Conservation (phyloP, 2,113 vertebrate genomes). For the Pipra filicauda region DNA sequence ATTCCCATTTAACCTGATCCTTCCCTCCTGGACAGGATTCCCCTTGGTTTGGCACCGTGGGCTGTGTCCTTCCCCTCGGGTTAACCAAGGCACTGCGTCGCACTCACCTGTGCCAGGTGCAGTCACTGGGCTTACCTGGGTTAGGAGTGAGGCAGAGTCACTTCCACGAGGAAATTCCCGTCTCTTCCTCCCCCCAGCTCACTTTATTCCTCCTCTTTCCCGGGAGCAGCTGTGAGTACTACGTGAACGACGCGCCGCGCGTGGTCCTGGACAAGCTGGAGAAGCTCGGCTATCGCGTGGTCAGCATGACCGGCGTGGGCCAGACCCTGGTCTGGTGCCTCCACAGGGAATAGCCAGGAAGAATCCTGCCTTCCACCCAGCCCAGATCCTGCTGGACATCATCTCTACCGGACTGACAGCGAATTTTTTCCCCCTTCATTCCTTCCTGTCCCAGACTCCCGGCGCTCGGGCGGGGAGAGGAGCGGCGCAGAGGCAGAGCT, state of each 20-base stretch:
- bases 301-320: slow-evolving; percentile 94
- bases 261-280: slow-evolving; percentile 95
- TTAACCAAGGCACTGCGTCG: not conserved
- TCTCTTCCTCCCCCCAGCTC: not conserved
- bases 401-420: not conserved
- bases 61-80: not conserved
- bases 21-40: not conserved
- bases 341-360: slow-evolving; percentile 78
- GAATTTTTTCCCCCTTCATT: not conserved
- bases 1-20: not conserved
- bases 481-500: rapidly evolving
- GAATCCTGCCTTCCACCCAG: rapidly evolving
- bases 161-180: not conserved
- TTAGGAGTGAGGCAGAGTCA: not conserved
- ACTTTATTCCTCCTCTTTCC: not conserved
- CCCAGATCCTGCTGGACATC: not conserved
- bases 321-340: slow-evolving; percentile 98
- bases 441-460: not conserved
- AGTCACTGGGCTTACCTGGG: rapidly evolving
- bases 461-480: not conserved
- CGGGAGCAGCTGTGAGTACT: slow-evolving; percentile 86
- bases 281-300: slow-evolving; percentile 83
- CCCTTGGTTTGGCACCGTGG: not conserved
- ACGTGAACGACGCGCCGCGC: slow-evolving; percentile 87
- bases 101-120: rapidly evolving